Evolutionary conservation across 2,888 invertebrate species (phyloP), one percentile per base, ranked within the genome.

Genomic region (Synergus itoensis): DNA sequence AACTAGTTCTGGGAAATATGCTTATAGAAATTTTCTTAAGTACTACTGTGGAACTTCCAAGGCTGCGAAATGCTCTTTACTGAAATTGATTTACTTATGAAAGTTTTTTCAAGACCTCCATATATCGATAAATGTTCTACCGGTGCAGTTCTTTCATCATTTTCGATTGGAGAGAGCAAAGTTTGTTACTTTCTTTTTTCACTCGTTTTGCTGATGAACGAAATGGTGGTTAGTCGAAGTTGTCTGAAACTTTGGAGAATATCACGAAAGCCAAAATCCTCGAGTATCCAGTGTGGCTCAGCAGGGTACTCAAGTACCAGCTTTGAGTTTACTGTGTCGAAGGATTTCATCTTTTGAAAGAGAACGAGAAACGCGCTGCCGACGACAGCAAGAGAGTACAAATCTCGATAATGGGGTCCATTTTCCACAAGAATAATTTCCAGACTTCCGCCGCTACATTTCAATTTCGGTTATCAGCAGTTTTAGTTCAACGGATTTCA

Each of bases 301-400:
- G 80, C 81, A 82, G 81, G 77, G 78, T 78, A 76, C 79, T 82
- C 41, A 78, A 81, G 79, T 43, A 57, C 53, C 76, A 63, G 77
- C 79, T 78, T 77, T 69, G 48, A 65, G 78, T 73, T 64, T 60
- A 63, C 57, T 78, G 63, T 78, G 80, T 81, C 80, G 83, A 79
- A 84, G 79, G 82, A 82, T 84, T 84, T 81, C 76, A 81, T 81
- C 80, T 82, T 79, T 79, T 60, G 62, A 75, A 80, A 83, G 81
- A 82, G 80, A 73, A 77, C 78, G 64, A 63, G 41, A 63, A 69
- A 76, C 48, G 67, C 79, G 18, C 83, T 86, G 86, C 80, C 69
- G 69, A 81, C 82, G 86, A 85, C 84, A 82, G 80, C 77, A 78
- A 78, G 80, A 81, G 81, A 83, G 83, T 82, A 85, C 85, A 84